phyloP scores from a whole-genome alignment of 2,888 invertebrate species.

The Tholera decimalis region DNA sequence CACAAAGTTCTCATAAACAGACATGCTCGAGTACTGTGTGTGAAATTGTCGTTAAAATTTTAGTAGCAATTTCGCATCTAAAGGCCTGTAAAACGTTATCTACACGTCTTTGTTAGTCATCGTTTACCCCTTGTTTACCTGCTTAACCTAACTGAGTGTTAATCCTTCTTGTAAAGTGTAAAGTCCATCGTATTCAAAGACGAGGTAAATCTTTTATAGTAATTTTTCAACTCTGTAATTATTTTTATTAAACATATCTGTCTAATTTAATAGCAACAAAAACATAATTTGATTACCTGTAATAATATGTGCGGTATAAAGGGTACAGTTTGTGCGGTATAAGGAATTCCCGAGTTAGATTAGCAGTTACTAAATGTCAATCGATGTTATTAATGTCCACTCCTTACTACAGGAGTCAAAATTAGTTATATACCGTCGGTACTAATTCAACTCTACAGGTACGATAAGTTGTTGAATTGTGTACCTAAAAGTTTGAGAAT shows the following conservation, averaged over 20 bases:
- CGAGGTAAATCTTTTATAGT: neutral
- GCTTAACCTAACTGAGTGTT: conserved; percentile 38
- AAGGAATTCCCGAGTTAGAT: conserved; percentile 8
- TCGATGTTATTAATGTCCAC: conserved; percentile 18
- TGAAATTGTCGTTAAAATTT: conserved; percentile 77
- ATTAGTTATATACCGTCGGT: too few relatives aligned
- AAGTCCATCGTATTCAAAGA: conserved; percentile 34
- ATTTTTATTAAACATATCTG: conserved; percentile 12
- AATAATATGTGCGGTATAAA: conserved; percentile 42
- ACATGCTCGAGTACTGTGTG: conserved; percentile 63
- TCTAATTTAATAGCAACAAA: conserved; percentile 42
- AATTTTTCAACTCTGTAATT: conserved; percentile 26
- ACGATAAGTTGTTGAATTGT: neutral
- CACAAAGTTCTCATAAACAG: conserved; percentile 33
- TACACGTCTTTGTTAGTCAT: conserved; percentile 69
- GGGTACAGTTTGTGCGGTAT: too few relatives aligned
- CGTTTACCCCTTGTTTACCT: conserved; percentile 59
- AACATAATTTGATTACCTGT: conserved; percentile 56
- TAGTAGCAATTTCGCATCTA: conserved; percentile 76
- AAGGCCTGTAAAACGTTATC: conserved; percentile 75
- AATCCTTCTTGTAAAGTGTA: conserved; percentile 36
- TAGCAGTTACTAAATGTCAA: conserved; percentile 35
- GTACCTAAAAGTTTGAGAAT: neutral
- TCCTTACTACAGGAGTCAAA: neutral
- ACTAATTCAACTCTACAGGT: too few relatives aligned